Conservation (phyloP, 2,113 vertebrate genomes). For the Prionailurus bengalensis region DNA sequence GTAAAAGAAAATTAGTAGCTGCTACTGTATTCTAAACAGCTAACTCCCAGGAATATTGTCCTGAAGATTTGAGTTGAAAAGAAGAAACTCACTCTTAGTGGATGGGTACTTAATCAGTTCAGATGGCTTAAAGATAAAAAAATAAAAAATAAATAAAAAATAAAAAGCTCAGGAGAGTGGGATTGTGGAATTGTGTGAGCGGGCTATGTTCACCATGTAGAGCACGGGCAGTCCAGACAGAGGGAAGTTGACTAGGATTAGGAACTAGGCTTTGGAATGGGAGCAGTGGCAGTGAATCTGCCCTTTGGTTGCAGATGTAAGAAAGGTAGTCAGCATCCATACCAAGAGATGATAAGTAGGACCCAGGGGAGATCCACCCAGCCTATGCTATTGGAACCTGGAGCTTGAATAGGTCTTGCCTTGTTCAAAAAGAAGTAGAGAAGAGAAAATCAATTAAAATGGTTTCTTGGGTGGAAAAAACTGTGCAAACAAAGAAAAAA, state of each 20-base stretch:
- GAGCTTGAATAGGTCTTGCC: background rate
- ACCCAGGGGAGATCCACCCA: background rate
- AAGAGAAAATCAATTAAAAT: background rate
- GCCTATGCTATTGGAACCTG: background rate
- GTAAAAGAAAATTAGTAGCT: background rate
- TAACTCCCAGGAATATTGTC: background rate
- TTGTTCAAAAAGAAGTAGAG: background rate
- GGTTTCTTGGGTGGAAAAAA: background rate
- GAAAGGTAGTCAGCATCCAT: background rate
- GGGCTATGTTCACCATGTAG: background rate
- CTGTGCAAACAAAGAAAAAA: background rate
- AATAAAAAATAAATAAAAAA: fast-evolving
- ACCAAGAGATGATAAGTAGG: background rate
- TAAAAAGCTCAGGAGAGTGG: background rate
- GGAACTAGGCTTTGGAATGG: background rate
- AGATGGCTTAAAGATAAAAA: background rate
- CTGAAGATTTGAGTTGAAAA: background rate
- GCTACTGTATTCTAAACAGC: background rate
- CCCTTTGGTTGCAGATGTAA: background rate
- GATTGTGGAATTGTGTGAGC: background rate
- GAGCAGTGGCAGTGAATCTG: background rate
- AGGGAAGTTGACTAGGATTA: background rate
- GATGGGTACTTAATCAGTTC: background rate
- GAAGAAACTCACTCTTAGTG: background rate
- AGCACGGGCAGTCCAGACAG: background rate